Conservation (phyloP, 2,888 invertebrate species). For the Odontocerum albicorne region DNA sequence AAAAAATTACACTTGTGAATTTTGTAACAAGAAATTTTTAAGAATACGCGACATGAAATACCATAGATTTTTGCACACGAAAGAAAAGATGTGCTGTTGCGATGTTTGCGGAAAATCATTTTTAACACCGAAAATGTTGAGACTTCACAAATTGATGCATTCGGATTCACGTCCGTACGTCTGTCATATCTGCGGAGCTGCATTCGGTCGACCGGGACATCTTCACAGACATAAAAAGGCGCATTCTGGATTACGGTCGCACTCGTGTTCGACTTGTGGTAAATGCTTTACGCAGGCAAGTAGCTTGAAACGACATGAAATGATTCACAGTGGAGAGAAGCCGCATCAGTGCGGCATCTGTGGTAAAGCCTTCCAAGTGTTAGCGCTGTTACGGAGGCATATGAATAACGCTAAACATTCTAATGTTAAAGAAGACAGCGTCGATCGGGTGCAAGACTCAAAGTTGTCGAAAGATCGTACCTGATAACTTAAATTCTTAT, state of each 20-base stretch:
- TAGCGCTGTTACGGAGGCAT: too few species aligned
- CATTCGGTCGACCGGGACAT: neutral
- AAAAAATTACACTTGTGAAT: neutral
- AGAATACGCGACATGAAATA: neutral
- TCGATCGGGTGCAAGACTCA: too few species aligned
- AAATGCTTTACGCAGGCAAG: constrained; percentile 3
- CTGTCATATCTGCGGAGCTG: neutral
- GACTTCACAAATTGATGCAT: neutral
- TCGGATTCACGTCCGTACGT: neutral
- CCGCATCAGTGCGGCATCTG: neutral
- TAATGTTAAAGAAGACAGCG: too few species aligned
- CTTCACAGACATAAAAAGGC: neutral
- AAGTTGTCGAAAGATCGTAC: too few species aligned
- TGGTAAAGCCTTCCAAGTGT: too few species aligned
- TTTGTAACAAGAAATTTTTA: constrained; percentile 1
- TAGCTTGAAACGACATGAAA: neutral
- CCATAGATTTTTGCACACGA: constrained; percentile 1
- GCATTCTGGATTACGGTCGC: neutral
- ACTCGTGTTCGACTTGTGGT: neutral
- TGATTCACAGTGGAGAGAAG: neutral
- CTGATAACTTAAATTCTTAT: too few species aligned
- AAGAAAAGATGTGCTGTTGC: neutral
- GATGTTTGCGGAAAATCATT: constrained; percentile 2
- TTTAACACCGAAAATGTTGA: neutral
- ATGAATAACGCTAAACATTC: too few species aligned